Evolutionary conservation across 2,113 vertebrate species (phyloP), one percentile per base, ranked within the genome.

Genomic region (Stegastes partitus): DNA sequence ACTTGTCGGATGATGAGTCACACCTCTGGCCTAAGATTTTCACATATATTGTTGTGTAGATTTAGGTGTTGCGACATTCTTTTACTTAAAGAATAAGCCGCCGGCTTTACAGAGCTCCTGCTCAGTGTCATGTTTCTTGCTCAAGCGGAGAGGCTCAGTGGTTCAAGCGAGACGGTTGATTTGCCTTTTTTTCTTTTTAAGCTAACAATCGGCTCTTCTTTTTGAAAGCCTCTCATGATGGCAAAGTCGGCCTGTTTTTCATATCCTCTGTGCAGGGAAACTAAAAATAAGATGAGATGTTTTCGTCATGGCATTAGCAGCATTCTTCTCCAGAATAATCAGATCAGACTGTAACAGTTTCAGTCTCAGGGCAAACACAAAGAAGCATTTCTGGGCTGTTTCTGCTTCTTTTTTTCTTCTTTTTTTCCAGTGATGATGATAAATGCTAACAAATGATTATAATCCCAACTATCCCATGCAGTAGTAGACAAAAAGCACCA

Each of bases 1-100:
- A 62, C 21, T 57, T 45, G n/a, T n/a, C n/a, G n/a, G n/a, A n/a
- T n/a, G 61, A 63, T 39, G 68, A 72, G 49, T 83, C 62, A 55
- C 25, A 45, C 16, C 23, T 37, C 10, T 22, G 22, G 28, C 4
- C 0, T 1, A 25, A 49, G 53, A 54, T 11, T 31, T 56, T 12
- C 25, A 11, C 8, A 19, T 23, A 2, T 31, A 56, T 22, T 51
- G 23, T 28, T 55, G 49, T 42, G 11, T 3, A 39, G 12, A 12
- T 10, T 61, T 31, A 22, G 19, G 31, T 34, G 8, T 37, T 34
- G 21, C 23, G n/a, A 31, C 25, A 28, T 62, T 51, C 4, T 9
- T 61, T 70, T 21, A 59, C 25, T 39, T 66, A 2, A 16, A 22
- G 47, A 61, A 56, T 2, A 7, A 21, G 14, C 21, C 53, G 16